Evolutionary conservation across 2,797 vertebrate genomes (phyloP).

Genomic region (Salmo trutta): DNA sequence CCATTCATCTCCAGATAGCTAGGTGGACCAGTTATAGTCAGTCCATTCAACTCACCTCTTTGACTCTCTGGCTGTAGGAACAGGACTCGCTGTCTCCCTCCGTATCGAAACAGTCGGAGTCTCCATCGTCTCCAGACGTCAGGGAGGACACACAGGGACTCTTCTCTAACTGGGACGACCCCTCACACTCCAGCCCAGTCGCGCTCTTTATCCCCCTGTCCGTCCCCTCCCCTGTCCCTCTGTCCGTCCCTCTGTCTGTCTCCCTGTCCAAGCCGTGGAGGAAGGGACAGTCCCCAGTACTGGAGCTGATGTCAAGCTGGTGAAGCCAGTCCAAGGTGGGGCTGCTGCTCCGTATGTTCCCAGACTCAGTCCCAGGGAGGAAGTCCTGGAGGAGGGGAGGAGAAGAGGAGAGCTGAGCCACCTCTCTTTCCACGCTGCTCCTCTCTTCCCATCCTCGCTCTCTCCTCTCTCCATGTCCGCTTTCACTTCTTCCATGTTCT

Average conservation of each 20-base stretch:
- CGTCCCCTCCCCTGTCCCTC: neutral
- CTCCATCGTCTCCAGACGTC: conserved; percentile 87
- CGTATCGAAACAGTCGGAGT: conserved; percentile 83
- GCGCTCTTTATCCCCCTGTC: conserved; percentile 32
- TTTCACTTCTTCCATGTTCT: neutral
- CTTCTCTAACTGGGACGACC: conserved; percentile 69
- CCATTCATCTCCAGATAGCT: too few relatives aligned
- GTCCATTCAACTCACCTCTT: conserved; percentile 82
- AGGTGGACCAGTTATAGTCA: too few relatives aligned
- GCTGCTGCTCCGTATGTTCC: neutral
- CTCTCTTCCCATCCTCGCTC: conserved; percentile 36
- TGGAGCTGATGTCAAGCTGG: conserved; percentile 61
- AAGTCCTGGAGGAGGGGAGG: conserved; percentile 47
- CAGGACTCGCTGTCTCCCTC: conserved; percentile 92
- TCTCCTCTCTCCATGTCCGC: neutral
- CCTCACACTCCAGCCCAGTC: conserved; percentile 67
- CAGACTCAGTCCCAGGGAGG: conserved; percentile 20
- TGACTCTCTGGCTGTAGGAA: conserved; percentile 81
- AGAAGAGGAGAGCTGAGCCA: conserved; percentile 70
- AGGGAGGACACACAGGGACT: conserved; percentile 81
- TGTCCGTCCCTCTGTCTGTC: conserved; percentile 35
- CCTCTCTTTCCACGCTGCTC: conserved; percentile 79
- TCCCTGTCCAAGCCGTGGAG: conserved; percentile 74
- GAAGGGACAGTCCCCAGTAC: conserved; percentile 78
- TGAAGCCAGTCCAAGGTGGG: conserved; percentile 52